phyloP scores from a whole-genome alignment of 2,113 vertebrate species.

The Psilopogon haemacephalus region DNA sequence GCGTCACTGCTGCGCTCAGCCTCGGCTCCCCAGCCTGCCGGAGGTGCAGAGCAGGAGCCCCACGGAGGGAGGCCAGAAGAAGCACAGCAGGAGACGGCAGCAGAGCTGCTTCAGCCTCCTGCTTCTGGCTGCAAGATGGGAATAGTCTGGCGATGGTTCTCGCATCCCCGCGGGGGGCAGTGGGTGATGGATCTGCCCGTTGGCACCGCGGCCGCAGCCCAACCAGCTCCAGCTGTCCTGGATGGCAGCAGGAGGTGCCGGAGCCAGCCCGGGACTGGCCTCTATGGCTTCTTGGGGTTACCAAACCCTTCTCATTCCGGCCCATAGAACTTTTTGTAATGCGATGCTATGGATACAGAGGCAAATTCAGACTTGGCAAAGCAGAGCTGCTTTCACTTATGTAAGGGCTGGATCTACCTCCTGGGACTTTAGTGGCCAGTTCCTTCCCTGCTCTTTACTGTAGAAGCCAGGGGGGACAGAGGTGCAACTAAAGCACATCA shows the following conservation, averaged over 20 bases:
- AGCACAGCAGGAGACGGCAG: constrained; percentile 30
- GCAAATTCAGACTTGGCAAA: constrained; percentile 14
- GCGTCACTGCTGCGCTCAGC: background rate
- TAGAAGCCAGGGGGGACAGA: background rate
- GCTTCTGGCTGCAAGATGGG: constrained; percentile 43
- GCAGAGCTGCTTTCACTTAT: constrained; percentile 7
- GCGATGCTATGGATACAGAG: background rate
- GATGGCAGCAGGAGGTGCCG: background rate
- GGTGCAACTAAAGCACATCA: background rate
- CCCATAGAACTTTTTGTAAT: background rate
- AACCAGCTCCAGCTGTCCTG: constrained; percentile 14
- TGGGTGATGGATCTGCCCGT: background rate
- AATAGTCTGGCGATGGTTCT: constrained; percentile 40
- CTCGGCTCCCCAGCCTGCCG: background rate
- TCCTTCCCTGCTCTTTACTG: background rate
- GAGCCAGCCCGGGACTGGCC: background rate
- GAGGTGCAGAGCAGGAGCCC: background rate
- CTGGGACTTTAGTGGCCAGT: background rate
- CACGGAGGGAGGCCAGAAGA: background rate
- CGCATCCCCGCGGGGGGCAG: background rate
- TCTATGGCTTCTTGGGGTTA: constrained; percentile 7
- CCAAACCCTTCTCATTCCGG: background rate
- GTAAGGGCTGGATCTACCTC: constrained; percentile 42
- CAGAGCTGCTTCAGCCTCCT: constrained; percentile 23
- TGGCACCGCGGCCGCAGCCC: background rate